These are phyloP conservation scores for Netelia virgata DNA, from an alignment of 2,888 invertebrate species.

Conservation along the genomic window DNA sequence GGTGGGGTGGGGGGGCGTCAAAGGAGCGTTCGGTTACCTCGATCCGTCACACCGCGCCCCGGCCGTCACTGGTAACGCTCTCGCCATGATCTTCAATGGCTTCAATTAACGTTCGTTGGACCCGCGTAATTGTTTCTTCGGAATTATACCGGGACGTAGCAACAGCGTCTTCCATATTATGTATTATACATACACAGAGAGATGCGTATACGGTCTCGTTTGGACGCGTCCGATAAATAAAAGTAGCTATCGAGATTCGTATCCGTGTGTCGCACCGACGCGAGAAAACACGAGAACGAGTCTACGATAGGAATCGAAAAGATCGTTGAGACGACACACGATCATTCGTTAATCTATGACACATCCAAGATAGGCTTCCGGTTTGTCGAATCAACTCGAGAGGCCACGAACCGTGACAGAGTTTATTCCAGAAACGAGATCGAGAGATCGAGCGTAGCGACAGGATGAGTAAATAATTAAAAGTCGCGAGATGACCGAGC, in stretches of 20 bases:
- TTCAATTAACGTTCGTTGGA: slow-evolving; percentile 83
- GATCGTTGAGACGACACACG: background rate
- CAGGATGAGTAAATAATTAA: background rate
- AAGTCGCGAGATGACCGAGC: background rate
- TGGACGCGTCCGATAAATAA: no score
- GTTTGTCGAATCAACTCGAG: no score
- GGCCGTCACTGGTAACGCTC: slow-evolving; percentile 61
- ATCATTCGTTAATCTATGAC: background rate
- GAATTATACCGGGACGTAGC: slow-evolving; percentile 75
- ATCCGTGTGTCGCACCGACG: no score
- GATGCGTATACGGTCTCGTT: no score
- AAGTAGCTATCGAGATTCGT: no score
- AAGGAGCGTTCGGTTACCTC: slow-evolving; percentile 56
- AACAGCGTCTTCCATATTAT: slow-evolving; percentile 7
- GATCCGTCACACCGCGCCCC: slow-evolving; percentile 67
- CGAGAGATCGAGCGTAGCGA: background rate
- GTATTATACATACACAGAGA: background rate
- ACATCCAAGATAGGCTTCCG: background rate
- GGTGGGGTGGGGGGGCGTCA: slow-evolving; percentile 36
- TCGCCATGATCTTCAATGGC: slow-evolving; percentile 83
- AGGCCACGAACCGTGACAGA: background rate
- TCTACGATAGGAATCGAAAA: background rate
- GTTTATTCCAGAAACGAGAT: background rate
- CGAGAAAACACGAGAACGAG: no score
- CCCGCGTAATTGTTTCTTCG: slow-evolving; percentile 82